Percentiles rank a stretch among this genome's conserved stretches.
Evolutionary conservation across 2,888 invertebrate genomes (phyloP).

Genomic region (Bursaphelenchus okinawaensis): DNA sequence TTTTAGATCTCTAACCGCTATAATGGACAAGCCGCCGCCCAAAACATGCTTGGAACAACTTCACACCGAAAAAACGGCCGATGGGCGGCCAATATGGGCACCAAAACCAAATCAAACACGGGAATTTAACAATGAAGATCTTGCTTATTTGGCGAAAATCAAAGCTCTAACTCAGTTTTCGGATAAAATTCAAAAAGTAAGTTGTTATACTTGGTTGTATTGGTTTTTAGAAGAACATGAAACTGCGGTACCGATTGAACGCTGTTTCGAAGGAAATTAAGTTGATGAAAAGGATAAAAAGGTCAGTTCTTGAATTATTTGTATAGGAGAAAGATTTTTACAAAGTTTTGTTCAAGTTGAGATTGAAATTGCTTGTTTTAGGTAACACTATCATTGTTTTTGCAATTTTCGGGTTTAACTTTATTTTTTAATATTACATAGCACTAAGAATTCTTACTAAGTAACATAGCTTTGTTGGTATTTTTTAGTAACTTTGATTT

Average conservation of each 20-base stretch:
- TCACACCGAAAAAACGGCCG: background rate
- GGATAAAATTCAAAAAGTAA: conserved; percentile 4
- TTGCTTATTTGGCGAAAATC: conserved; percentile 8
- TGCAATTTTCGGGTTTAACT: too few relatives aligned
- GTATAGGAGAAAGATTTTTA: too few relatives aligned
- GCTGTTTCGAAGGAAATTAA: conserved; percentile 9
- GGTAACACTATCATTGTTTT: too few relatives aligned
- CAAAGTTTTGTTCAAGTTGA: too few relatives aligned
- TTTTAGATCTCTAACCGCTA: too few relatives aligned
- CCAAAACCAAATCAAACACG: conserved; percentile 7
- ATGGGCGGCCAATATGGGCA: conserved; percentile 7
- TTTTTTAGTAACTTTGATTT: too few relatives aligned
- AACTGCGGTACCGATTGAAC: conserved; percentile 7
- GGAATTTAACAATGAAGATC: background rate
- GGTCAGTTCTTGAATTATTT: background rate
- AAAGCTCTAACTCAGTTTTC: conserved; percentile 2
- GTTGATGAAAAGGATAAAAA: conserved; percentile 8
- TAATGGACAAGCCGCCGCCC: background rate
- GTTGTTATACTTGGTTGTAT: background rate
- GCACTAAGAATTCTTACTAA: too few relatives aligned
- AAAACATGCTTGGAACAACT: background rate
- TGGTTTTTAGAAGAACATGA: conserved; percentile 6
- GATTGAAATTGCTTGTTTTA: too few relatives aligned
- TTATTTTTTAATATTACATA: too few relatives aligned
- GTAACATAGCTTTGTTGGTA: too few relatives aligned